phyloP scores from a whole-genome alignment of 2,113 vertebrate genomes.

The Pelecanoides urinatrix region DNA sequence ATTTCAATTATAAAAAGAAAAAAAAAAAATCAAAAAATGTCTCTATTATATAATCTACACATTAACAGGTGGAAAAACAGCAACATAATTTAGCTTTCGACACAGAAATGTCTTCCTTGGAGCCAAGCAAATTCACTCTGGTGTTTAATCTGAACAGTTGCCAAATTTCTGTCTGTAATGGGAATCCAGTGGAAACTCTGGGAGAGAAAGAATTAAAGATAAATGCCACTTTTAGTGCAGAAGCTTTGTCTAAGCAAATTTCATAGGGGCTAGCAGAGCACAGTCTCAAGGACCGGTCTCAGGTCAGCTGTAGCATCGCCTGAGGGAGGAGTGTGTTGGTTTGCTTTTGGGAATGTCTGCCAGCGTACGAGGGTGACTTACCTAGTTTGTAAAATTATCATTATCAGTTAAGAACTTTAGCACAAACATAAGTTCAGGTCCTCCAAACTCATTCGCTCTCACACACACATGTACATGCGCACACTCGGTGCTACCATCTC shows the following conservation, averaged over 20 bases:
- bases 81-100: conserved; percentile 51
- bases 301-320: not conserved
- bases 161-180: conserved; percentile 59
- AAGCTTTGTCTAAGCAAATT: not conserved
- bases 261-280: not conserved
- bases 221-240: not conserved
- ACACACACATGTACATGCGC: accelerated
- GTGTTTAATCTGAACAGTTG: conserved; percentile 68
- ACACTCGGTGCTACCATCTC: not conserved
- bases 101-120: conserved; percentile 47
- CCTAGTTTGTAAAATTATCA: not conserved
- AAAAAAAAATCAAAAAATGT: conserved; percentile 9
- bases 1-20: not conserved
- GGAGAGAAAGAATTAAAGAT: conserved; percentile 36
- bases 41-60: conserved; percentile 42
- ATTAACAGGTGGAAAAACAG: conserved; percentile 67
- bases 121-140: conserved; percentile 53
- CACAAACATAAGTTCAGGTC: not conserved
- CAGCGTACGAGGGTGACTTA: not conserved
- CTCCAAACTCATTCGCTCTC: not conserved
- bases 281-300: not conserved
- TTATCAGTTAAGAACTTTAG: not conserved
- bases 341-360: not conserved
- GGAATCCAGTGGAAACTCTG: conserved; percentile 48
- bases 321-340: not conserved